phyloP scores from a whole-genome alignment of 2,113 vertebrate species.

The Melanostigma gelatinosum region DNA sequence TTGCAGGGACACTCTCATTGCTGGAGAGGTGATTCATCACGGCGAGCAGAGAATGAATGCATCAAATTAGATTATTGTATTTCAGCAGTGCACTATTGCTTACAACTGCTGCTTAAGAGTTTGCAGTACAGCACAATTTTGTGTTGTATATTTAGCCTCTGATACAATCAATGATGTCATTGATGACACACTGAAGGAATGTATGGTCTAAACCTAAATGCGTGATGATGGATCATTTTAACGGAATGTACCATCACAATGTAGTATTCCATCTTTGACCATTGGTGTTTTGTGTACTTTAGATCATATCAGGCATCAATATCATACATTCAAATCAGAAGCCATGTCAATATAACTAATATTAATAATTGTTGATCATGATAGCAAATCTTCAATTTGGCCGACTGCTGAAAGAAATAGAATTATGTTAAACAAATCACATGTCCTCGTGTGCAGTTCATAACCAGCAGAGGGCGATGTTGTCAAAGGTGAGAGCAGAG shows the following conservation, averaged over 20 bases:
- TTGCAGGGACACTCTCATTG: constrained; percentile 26
- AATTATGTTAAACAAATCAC: neutral
- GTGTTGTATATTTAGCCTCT: neutral
- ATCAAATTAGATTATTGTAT: constrained; percentile 9
- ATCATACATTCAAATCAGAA: neutral
- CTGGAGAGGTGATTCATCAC: constrained; percentile 59
- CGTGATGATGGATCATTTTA: neutral
- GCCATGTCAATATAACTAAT: neutral
- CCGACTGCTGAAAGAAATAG: neutral
- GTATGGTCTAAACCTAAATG: neutral
- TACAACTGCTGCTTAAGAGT: neutral
- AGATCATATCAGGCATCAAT: neutral
- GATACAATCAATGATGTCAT: neutral
- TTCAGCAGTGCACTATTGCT: constrained; percentile 9
- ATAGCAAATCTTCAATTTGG: neutral
- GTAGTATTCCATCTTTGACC: neutral
- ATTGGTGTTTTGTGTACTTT: neutral
- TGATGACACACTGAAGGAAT: neutral
- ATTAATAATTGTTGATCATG: neutral
- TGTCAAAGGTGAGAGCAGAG: constrained; percentile 51
- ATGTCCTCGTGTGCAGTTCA: neutral
- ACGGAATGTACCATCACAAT: neutral
- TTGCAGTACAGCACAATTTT: neutral
- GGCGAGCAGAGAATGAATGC: constrained; percentile 27
- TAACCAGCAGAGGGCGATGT: constrained; percentile 72